Base-by-base conservation (phyloP, 1,140 invertebrate genomes). In the Gyrodactylus salaris region DNA sequence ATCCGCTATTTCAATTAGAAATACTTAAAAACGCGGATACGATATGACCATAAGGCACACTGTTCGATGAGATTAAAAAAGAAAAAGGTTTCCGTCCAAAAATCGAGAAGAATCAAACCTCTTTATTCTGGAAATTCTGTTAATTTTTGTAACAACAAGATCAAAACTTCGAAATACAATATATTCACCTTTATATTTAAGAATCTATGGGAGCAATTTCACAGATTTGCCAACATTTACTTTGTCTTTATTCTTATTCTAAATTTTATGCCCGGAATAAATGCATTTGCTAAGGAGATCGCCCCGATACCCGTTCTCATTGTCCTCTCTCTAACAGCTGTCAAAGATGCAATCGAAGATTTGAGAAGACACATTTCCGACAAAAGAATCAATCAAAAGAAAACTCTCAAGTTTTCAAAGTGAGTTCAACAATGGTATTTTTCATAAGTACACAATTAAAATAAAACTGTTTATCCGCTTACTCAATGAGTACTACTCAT, bases 291-390 rank as follows among this genome's bases (percentile, higher is more conserved):
- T 68, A 75, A 79, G 22, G 80, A 79, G 75, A 77, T 80, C 34
- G 90, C 91, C 0, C 91, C 95, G 86, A 85, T 95, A 22, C 79
- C 80, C 70, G 77, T 80, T 68, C 25, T 81, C 27, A 79, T 96
- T 84, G 91, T 98, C 76, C 84, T 98, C 1, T 86, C 87, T 74
- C 89, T 96, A 20, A 96, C 93, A 0, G 91, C 89, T 0, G 84
- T 96, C 34, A 98, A 98, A 82, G 92, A 98, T 83, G 85, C 89
- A 72, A 94, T 91, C 80, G 93, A 97, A 83, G 93, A 98, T 82
- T 86, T 88, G 68, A 83, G 72, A 21, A 1, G 72, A 27, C 26
- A 25, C 21, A 27, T 25, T 25, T 21, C 72, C 1, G 72, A 73
- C 26, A 22, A 73, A 26, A 70, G 24, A 54, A 79, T 81, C 0